Conservation (phyloP, 2,113 vertebrate genomes). For the Pardalotus punctatus region DNA sequence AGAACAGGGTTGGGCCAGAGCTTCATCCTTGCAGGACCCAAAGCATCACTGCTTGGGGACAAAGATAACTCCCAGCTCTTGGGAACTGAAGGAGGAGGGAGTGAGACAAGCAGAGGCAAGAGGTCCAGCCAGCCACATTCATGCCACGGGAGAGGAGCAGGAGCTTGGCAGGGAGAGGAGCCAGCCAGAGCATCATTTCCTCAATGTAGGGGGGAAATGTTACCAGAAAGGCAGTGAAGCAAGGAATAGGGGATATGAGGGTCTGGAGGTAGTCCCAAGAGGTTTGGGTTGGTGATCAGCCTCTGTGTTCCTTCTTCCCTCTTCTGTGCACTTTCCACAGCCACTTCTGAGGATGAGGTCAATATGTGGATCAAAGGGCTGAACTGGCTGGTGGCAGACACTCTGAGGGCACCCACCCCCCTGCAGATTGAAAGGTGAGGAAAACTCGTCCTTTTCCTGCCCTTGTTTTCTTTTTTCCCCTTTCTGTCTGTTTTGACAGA, state of each 20-base stretch:
- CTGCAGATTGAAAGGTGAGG: slow-evolving; percentile 94
- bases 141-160: background rate
- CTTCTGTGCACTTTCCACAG: slow-evolving; percentile 59
- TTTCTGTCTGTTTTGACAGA: background rate
- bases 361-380: slow-evolving; percentile 98
- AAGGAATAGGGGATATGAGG: background rate
- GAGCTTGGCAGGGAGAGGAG: background rate
- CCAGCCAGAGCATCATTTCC: background rate
- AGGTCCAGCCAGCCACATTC: background rate
- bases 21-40: background rate
- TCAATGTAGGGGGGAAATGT: background rate
- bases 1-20: background rate
- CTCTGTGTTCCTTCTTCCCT: background rate
- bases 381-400: slow-evolving; percentile 90
- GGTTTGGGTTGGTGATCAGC: background rate
- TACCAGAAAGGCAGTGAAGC: background rate
- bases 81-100: background rate
- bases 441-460: background rate
- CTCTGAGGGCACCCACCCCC: slow-evolving; percentile 87
- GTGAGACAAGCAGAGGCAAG: accelerated
- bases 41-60: background rate
- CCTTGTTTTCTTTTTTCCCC: background rate
- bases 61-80: background rate
- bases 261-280: background rate
- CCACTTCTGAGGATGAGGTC: slow-evolving; percentile 96